These are phyloP conservation scores for Dichetophora obliterata DNA, from an alignment of 2,888 invertebrate genomes.

Conservation along the genomic window DNA sequence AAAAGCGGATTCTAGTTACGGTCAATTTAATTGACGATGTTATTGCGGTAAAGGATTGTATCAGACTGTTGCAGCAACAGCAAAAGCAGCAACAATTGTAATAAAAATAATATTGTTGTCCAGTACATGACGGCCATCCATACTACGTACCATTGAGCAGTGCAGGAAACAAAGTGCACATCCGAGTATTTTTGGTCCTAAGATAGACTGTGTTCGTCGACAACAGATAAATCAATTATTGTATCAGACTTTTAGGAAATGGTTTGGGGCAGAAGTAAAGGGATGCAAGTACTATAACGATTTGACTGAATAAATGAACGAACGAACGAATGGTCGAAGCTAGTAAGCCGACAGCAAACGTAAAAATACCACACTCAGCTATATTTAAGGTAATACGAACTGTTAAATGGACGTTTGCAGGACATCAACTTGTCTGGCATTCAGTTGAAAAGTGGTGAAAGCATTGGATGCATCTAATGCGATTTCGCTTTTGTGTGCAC, in stretches of 20 bases:
- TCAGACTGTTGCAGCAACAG: conserved; percentile 38
- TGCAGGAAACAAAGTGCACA: not conserved
- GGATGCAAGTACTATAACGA: conserved; percentile 7
- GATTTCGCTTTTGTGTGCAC: conserved; percentile 44
- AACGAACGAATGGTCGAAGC: conserved; percentile 6
- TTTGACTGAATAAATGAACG: conserved; percentile 6
- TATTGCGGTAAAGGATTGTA: conserved; percentile 54
- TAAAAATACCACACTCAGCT: conserved; percentile 50
- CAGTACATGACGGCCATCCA: conserved; percentile 10
- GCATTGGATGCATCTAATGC: conserved; percentile 32
- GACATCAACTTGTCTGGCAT: conserved; percentile 26
- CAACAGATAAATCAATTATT: conserved; percentile 51
- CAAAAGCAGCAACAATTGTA: conserved; percentile 30
- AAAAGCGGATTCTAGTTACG: conserved; percentile 44
- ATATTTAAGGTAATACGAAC: conserved; percentile 34
- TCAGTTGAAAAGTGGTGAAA: conserved; percentile 35
- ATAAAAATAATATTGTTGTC: conserved; percentile 6
- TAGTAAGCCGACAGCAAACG: conserved; percentile 9
- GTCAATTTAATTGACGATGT: conserved; percentile 56
- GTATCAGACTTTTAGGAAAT: conserved; percentile 41
- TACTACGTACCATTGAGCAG: not conserved
- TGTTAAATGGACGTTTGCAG: not conserved
- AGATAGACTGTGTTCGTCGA: conserved; percentile 25
- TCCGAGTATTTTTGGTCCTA: conserved; percentile 27
- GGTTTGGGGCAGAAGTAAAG: not conserved